Evolutionary conservation across 2,797 vertebrate species (phyloP).

Genomic region (Falco novaeseelandiae): DNA sequence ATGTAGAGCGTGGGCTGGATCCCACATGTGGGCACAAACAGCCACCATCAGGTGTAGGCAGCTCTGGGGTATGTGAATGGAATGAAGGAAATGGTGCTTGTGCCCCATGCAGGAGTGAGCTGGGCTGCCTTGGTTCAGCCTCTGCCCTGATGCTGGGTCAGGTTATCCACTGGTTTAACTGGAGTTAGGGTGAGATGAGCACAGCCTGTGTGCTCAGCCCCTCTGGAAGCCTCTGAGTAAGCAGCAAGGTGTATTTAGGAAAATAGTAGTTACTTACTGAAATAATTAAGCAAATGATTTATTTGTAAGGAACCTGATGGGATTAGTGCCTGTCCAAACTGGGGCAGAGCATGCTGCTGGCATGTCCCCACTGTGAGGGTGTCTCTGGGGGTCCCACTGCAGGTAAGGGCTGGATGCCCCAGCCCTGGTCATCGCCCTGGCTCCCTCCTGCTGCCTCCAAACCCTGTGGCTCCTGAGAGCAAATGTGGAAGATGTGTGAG

Average conservation of each 20-base stretch:
- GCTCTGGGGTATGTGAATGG: fast-evolving
- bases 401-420: not conserved
- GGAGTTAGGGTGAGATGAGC: not conserved
- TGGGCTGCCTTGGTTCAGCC: not conserved
- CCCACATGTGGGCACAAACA: not conserved
- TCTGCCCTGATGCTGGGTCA: not conserved
- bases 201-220: not conserved
- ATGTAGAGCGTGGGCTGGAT: not conserved
- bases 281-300: not conserved
- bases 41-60: not conserved
- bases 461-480: not conserved
- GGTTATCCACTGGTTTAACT: not conserved
- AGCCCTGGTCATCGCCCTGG: fast-evolving
- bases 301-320: not conserved
- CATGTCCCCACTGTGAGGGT: fast-evolving
- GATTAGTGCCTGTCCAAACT: not conserved
- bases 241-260: not conserved
- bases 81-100: fast-evolving
- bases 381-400: not conserved
- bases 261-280: not conserved
- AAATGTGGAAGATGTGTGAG: too few species aligned
- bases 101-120: fast-evolving
- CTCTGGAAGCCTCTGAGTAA: not conserved
- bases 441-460: not conserved
- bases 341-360: not conserved